A percentile compares a stretch with the other conserved stretches of the same genome.
These are phyloP conservation scores for Hetaerina americana DNA, from an alignment of 1,140 invertebrate genomes.

Conservation along the genomic window DNA sequence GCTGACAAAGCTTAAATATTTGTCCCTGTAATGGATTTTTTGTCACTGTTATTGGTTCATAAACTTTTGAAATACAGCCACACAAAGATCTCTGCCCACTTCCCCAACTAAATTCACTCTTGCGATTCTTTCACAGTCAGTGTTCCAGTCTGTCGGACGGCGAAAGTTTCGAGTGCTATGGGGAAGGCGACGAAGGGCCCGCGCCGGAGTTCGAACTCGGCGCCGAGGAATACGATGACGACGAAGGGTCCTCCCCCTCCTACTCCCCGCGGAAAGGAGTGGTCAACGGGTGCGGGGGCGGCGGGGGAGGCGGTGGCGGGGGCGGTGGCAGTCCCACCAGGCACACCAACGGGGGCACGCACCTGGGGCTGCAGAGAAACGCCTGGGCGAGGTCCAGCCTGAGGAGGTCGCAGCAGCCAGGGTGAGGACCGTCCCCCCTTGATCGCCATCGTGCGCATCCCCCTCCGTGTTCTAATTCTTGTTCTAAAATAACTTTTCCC, in stretches of 20 bases:
- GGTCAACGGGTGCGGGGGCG: too few species aligned
- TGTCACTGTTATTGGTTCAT: too few species aligned
- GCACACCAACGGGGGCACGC: neutral
- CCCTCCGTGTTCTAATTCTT: too few species aligned
- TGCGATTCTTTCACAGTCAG: conserved; percentile 26
- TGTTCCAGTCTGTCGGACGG: conserved; percentile 47
- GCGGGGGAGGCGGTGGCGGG: conserved; percentile 6
- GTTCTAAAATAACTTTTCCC: too few species aligned
- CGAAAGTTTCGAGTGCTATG: conserved; percentile 51
- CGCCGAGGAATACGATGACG: neutral
- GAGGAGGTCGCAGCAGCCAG: conserved; percentile 48
- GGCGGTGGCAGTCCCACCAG: conserved; percentile 12
- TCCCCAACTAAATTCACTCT: too few species aligned
- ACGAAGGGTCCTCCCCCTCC: neutral
- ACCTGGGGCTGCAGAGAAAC: conserved; percentile 26
- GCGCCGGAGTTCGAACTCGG: neutral
- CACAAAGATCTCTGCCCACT: too few species aligned
- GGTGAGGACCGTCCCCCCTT: conserved; percentile 34
- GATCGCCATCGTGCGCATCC: too few species aligned
- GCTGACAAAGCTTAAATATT: too few species aligned
- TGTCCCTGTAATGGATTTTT: too few species aligned
- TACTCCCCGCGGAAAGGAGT: neutral
- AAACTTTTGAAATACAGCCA: too few species aligned
- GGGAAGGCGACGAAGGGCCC: conserved; percentile 29
- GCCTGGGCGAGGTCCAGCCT: conserved; percentile 65